phyloP scores from a whole-genome alignment of 2,888 invertebrate genomes.

The Notocelia uddmanniana region DNA sequence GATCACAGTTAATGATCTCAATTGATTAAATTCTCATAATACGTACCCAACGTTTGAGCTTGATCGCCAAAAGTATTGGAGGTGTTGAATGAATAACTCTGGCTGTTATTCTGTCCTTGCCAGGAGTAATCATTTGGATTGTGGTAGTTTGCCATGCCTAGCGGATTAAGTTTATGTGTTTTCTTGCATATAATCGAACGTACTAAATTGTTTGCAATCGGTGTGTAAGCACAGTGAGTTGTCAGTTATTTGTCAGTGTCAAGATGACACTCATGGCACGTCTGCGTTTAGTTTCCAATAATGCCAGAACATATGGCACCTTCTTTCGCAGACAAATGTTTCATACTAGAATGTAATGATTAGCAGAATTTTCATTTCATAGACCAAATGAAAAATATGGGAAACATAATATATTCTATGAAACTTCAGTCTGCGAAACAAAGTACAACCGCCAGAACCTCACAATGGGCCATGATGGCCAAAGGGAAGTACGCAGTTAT shows the following conservation, averaged over 20 bases:
- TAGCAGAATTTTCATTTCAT: too few species aligned
- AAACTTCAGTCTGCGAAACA: too few species aligned
- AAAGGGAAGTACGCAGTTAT: too few species aligned
- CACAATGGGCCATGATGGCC: too few species aligned
- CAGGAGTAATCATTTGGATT: constrained; percentile 78
- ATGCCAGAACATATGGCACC: too few species aligned
- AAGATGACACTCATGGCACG: constrained; percentile 27
- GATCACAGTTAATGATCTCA: constrained; percentile 21
- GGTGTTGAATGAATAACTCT: constrained; percentile 81
- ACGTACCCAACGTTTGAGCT: constrained; percentile 75
- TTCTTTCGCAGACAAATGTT: too few species aligned
- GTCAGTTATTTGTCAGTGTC: constrained; percentile 44
- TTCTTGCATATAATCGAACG: not conserved
- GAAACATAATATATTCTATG: too few species aligned
- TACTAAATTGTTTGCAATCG: constrained; percentile 19
- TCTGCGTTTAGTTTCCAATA: constrained; percentile 2
- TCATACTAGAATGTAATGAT: too few species aligned
- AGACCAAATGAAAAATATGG: too few species aligned
- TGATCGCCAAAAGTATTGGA: constrained; percentile 80
- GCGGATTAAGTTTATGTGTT: not conserved
- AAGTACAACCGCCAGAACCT: too few species aligned
- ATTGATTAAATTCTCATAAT: not conserved
- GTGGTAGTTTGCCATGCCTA: constrained; percentile 71
- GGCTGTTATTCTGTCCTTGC: constrained; percentile 75
- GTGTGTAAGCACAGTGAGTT: constrained; percentile 32